Evolutionary conservation across 2,888 invertebrate genomes (phyloP), one percentile per base, ranked within the genome.

Genomic region (Philonicus albiceps): DNA sequence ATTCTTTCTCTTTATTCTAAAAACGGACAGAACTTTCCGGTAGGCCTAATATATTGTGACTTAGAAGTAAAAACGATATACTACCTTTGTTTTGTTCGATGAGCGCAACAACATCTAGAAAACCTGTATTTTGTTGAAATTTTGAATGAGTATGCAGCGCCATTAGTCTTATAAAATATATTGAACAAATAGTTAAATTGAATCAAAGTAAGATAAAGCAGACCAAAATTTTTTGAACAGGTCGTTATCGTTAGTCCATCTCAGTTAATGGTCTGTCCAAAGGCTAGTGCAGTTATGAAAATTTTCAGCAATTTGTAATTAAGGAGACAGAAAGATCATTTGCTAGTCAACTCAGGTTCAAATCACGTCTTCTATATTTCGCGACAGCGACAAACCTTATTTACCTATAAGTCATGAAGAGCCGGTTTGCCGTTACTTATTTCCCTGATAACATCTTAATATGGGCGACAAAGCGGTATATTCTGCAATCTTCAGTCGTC

Each of bases 381-480:
- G 64, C 64, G 64, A 64, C 64, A 64, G 22, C 22, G 19, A 64
- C 64, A 64, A 8, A 64, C 64, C 27, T 64, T 64, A 64, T 22
- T 64, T 64, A 19, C 64, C 64, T 64, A 64, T 74, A 78, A 78
- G 49, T 78, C 78, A 49, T 78, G 78, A 78, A 27, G 64, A 64
- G 22, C 22, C 76, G 43, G 22, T 40, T 4, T 27, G 19, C 76
- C 78, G 78, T 78, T 78, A 78, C 30, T 49, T 37, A 22, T 19
- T 76, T 76, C 43, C 49, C 40, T 43, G 78, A 78, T 78, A 49
- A 78, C 43, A 78, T 78, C 78, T 78, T 49, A 49, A 49, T 78
- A 78, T 78, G 78, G 43, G 78, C 49, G 78, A 78, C 78, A 49
- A 49, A 78, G 30, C 49, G 49, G 43, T 78, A 78, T 27, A 49